phyloP scores from a whole-genome alignment of 37 sponge, comb jelly and placozoan species.

The Petrosia ficiformis region DNA sequence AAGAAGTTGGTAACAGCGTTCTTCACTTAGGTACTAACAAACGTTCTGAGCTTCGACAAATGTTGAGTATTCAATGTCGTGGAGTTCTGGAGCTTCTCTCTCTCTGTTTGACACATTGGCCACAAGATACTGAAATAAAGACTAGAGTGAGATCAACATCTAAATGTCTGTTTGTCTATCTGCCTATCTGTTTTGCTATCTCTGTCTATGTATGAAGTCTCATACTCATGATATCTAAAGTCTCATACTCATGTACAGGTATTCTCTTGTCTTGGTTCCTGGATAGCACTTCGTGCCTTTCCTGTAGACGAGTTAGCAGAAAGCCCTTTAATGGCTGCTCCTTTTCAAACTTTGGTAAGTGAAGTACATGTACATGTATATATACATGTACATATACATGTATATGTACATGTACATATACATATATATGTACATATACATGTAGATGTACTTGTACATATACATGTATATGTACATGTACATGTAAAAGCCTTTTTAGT shows the following conservation, averaged over 20 bases:
- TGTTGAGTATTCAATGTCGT: conserved; percentile 36
- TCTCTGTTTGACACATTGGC: conserved; percentile 24
- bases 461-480: no score
- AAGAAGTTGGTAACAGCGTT: conserved; percentile 66
- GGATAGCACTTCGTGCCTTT: conserved; percentile 65
- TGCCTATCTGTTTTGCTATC: background rate
- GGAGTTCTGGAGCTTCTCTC: conserved; percentile 44
- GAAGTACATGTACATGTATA: no score
- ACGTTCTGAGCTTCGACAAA: conserved; percentile 31
- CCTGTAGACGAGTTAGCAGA: conserved; percentile 58
- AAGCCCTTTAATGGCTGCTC: conserved; percentile 45
- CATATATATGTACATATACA: no score
- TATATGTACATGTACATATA: no score
- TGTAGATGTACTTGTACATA: no score
- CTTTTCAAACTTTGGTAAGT: conserved; percentile 68
- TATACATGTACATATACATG: no score
- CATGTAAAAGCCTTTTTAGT: no score
- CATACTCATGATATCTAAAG: no score
- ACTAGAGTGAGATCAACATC: conserved; percentile 19
- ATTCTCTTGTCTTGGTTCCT: conserved; percentile 69
- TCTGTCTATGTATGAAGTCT: background rate
- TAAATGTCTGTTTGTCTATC: background rate
- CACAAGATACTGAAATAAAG: conserved; percentile 18
- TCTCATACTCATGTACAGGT: no score
- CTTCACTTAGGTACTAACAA: conserved; percentile 59